These are phyloP conservation scores for Heliconius hewitsoni DNA, from an alignment of 1,140 invertebrate species.

Conservation along the genomic window DNA sequence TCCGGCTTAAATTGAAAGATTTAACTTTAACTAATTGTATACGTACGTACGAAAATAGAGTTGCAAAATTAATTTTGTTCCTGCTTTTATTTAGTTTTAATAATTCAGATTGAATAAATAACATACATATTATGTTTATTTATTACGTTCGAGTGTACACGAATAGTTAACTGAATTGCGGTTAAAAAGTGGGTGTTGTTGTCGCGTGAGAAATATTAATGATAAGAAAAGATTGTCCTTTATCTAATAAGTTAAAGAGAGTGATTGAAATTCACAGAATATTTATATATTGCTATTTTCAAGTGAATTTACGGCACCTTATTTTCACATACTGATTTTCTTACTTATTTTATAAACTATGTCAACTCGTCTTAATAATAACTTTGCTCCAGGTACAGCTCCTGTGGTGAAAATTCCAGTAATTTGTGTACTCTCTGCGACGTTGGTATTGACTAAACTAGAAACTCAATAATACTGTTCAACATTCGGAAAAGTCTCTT, in stretches of 20 bases:
- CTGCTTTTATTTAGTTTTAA: not conserved
- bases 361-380: not conserved
- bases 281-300: too few relatives aligned
- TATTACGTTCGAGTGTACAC: too few relatives aligned
- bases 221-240: too few relatives aligned
- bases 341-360: not conserved
- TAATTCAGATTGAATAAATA: not conserved
- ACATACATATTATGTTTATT: not conserved
- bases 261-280: too few relatives aligned
- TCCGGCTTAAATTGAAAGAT: conserved; percentile 15
- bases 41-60: not conserved
- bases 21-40: conserved; percentile 8
- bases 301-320: too few relatives aligned
- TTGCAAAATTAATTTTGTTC: not conserved
- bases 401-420: not conserved
- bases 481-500: not conserved
- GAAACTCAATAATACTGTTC: not conserved
- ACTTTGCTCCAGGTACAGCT: not conserved
- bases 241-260: too few relatives aligned
- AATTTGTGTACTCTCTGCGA: not conserved
- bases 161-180: too few relatives aligned
- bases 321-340: too few relatives aligned
- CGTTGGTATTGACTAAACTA: not conserved
- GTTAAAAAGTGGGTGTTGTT: too few relatives aligned
- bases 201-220: too few relatives aligned